Conservation (phyloP, 2,113 vertebrate species). For the Amphilophus citrinellus region DNA sequence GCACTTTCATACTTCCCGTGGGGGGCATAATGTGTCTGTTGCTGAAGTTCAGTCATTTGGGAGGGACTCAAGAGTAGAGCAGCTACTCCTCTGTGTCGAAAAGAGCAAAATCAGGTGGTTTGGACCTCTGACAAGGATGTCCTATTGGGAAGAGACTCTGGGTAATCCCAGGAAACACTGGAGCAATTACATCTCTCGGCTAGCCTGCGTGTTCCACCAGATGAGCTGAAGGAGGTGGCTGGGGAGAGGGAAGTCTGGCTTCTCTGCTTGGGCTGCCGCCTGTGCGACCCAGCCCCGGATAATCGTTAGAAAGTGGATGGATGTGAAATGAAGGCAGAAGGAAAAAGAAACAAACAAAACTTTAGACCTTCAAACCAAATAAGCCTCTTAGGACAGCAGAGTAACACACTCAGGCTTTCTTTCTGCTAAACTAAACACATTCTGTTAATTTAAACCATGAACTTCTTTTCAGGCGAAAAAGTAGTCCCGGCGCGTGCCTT, state of each 20-base stretch:
- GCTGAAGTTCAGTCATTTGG: neutral
- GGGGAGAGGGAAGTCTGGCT: neutral
- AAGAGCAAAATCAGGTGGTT: too few species aligned
- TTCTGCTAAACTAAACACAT: neutral
- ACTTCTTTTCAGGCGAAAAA: slow-evolving; percentile 67
- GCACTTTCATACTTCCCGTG: neutral
- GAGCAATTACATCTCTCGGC: too few species aligned
- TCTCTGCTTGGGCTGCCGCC: neutral
- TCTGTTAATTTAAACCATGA: neutral
- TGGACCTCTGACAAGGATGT: too few species aligned
- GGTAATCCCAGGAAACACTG: neutral
- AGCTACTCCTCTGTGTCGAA: too few species aligned
- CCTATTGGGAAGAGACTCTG: neutral
- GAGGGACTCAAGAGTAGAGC: neutral
- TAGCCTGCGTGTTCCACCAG: neutral
- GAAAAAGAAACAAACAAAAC: rapidly evolving
- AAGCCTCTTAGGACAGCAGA: neutral
- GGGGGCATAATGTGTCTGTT: neutral
- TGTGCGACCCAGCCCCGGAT: rapidly evolving
- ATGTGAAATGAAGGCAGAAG: neutral
- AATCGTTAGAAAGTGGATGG: neutral
- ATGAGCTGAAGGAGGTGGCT: neutral
- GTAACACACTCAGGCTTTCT: neutral
- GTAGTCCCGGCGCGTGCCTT: slow-evolving; percentile 73
- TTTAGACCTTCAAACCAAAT: neutral